Conservation (phyloP, 2,113 vertebrate genomes). For the Ptyas mucosa region DNA sequence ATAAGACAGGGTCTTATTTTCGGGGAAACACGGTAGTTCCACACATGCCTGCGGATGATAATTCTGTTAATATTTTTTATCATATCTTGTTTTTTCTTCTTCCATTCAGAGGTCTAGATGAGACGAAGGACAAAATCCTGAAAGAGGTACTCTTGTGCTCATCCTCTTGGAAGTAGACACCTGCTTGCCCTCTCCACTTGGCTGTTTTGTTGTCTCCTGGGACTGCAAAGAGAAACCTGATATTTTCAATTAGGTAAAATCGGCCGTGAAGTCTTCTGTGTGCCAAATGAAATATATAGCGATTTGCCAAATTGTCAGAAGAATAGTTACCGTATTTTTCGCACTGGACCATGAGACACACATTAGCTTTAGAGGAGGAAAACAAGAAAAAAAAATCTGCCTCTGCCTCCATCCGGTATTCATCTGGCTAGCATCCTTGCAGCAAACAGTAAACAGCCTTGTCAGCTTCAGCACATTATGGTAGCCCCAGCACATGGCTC, state of each 20-base stretch:
- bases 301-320: background rate
- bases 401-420: no score
- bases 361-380: no score
- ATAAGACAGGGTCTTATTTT: no score
- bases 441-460: no score
- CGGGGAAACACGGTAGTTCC: background rate
- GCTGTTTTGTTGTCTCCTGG: fast-evolving
- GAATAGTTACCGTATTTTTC: background rate
- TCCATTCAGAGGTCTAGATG: background rate
- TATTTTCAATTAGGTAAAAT: background rate
- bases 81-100: background rate
- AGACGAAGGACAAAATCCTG: background rate
- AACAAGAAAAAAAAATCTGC: no score
- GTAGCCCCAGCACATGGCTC: no score
- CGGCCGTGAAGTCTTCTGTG: background rate
- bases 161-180: background rate
- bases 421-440: no score
- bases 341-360: no score
- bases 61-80: background rate
- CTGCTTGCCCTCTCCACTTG: no score
- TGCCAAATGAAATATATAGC: background rate
- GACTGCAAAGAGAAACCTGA: background rate
- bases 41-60: background rate
- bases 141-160: background rate
- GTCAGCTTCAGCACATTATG: no score